Percentiles rank a stretch among this genome's conserved stretches.
phyloP scores from a whole-genome alignment of 2,888 invertebrate species.

The Caenorhabditis sp. region DNA sequence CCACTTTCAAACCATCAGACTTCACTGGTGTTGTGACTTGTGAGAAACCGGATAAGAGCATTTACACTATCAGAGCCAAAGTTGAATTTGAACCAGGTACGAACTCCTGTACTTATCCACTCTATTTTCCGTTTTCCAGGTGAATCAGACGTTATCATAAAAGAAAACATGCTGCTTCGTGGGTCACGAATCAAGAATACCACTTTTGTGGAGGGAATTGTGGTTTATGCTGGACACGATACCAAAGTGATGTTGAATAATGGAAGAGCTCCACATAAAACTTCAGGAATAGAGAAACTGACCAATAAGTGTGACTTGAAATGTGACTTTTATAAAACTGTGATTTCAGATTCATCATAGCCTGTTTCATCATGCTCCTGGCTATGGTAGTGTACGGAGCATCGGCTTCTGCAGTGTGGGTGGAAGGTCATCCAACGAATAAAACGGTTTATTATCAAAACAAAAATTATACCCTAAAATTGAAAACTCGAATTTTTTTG shows the following conservation, averaged over 20 bases:
- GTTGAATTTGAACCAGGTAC: conserved; percentile 82
- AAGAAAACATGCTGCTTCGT: conserved; percentile 93
- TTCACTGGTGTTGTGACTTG: conserved; percentile 93
- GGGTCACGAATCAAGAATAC: conserved; percentile 97
- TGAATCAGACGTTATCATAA: conserved; percentile 86
- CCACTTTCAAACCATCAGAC: conserved; percentile 72
- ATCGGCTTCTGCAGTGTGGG: conserved; percentile 84
- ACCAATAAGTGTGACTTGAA: conserved; percentile 88
- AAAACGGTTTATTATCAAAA: conserved; percentile 35
- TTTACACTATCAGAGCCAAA: conserved; percentile 93
- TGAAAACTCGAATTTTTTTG: not conserved
- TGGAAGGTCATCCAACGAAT: conserved; percentile 39
- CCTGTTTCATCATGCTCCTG: conserved; percentile 92
- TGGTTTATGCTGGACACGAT: conserved; percentile 97
- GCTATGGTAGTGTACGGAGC: conserved; percentile 88
- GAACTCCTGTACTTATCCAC: not conserved
- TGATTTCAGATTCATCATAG: conserved; percentile 72
- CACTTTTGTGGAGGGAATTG: conserved; percentile 95
- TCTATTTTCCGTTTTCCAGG: conserved; percentile 33
- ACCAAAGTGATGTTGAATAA: conserved; percentile 98
- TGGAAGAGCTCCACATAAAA: conserved; percentile 89
- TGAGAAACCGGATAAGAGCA: conserved; percentile 95
- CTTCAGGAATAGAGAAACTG: conserved; percentile 91
- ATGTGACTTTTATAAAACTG: not conserved
- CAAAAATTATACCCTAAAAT: conserved; percentile 4